A percentile compares a stretch with the other conserved stretches of the same genome.
Evolutionary conservation across 2,113 vertebrate species (phyloP).

Genomic region (Puma concolor): DNA sequence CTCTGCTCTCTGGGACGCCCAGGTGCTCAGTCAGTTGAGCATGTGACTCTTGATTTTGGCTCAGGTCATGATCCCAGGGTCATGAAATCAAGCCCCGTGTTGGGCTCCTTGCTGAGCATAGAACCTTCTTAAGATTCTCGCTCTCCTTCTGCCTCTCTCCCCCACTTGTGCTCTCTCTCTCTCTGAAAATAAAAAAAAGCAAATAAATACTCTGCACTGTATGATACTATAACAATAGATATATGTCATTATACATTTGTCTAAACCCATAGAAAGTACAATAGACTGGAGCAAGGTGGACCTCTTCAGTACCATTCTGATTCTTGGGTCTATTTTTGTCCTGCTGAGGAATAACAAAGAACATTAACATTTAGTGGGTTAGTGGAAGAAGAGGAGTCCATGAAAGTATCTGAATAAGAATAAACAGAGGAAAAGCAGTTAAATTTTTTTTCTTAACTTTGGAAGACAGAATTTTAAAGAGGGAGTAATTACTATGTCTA

Average conservation of each 20-base stretch:
- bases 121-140: too few relatives aligned
- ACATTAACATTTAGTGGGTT: not conserved
- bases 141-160: too few relatives aligned
- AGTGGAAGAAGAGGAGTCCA: not conserved
- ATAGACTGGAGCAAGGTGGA: not conserved
- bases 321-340: not conserved
- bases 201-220: not conserved
- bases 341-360: not conserved
- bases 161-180: too few relatives aligned
- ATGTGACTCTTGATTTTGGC: too few relatives aligned
- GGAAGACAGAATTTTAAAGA: not conserved
- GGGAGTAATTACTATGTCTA: not conserved
- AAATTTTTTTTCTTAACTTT: not conserved
- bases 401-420: not conserved
- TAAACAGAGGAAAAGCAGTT: not conserved
- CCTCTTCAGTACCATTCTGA: not conserved
- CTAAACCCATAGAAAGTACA: not conserved
- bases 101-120: too few relatives aligned
- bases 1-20: not conserved
- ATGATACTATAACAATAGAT: not conserved
- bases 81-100: too few relatives aligned
- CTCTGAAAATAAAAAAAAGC: too few relatives aligned
- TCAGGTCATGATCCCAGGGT: too few relatives aligned
- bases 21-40: too few relatives aligned
- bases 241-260: not conserved